Evolutionary conservation across 2,797 vertebrate species (phyloP).

Genomic region (Phataginus tetradactyla): DNA sequence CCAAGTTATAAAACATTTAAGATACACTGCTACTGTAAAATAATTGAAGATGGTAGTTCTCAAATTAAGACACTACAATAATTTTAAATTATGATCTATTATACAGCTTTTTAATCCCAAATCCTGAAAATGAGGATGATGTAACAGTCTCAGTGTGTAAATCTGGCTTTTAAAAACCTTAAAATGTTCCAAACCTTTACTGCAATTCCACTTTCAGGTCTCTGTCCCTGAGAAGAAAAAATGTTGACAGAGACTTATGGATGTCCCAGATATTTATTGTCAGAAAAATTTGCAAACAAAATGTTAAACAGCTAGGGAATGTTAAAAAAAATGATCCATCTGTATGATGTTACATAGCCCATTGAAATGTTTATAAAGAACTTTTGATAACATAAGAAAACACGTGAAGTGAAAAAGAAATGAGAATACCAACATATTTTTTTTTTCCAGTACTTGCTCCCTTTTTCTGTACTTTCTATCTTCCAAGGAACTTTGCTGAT

Average conservation of each 20-base stretch:
- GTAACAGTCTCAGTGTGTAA: neutral
- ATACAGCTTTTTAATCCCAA: neutral
- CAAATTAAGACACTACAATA: neutral
- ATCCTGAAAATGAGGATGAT: neutral
- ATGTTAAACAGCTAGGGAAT: neutral
- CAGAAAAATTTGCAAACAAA: constrained; percentile 29
- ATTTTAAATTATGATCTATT: neutral
- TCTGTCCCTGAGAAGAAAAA: neutral
- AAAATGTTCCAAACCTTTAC: neutral
- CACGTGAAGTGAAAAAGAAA: neutral
- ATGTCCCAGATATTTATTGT: neutral
- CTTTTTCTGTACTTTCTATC: neutral
- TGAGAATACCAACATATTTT: neutral
- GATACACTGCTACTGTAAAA: neutral
- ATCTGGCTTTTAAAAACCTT: neutral
- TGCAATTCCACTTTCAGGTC: neutral
- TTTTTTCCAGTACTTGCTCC: neutral
- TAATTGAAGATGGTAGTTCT: constrained; percentile 35
- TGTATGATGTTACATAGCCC: neutral
- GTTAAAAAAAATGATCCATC: neutral
- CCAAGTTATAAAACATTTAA: neutral
- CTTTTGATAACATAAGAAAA: constrained; percentile 10
- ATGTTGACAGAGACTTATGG: neutral
- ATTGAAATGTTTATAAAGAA: constrained; percentile 3
- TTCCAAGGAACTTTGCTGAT: neutral